Conservation (phyloP, 2,888 invertebrate species). For the Lacanobia oleracea region DNA sequence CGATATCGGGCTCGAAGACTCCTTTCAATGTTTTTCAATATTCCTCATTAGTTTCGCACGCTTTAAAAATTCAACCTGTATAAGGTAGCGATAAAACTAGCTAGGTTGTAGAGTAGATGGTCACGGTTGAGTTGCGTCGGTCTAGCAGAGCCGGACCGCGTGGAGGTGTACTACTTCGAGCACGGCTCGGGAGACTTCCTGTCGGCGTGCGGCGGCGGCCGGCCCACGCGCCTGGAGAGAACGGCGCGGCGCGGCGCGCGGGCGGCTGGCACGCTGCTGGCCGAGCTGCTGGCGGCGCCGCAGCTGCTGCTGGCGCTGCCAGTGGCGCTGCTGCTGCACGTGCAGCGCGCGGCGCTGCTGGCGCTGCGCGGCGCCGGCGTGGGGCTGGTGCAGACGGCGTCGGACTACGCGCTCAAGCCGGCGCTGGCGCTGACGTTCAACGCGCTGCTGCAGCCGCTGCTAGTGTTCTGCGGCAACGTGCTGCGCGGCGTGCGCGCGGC, state of each 20-base stretch:
- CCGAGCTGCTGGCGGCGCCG: slow-evolving; percentile 91
- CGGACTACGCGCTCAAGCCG: slow-evolving; percentile 94
- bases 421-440: slow-evolving; percentile 92
- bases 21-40: too few relatives aligned
- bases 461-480: slow-evolving; percentile 92
- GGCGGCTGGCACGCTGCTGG: slow-evolving; percentile 90
- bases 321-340: slow-evolving; percentile 90
- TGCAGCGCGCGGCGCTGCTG: slow-evolving; percentile 60
- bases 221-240: slow-evolving; percentile 60
- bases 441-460: slow-evolving; percentile 92
- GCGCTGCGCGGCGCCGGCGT: slow-evolving; percentile 68
- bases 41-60: too few relatives aligned
- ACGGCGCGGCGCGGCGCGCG: slow-evolving; percentile 78
- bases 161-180: slow-evolving; percentile 81
- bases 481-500: slow-evolving; percentile 91
- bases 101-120: too few relatives aligned
- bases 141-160: slow-evolving; percentile 73
- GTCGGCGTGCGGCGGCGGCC: slow-evolving; percentile 64
- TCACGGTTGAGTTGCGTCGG: neutral
- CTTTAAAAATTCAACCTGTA: too few relatives aligned
- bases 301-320: slow-evolving; percentile 86
- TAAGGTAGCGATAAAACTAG: too few relatives aligned
- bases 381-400: slow-evolving; percentile 70
- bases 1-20: too few relatives aligned
- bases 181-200: slow-evolving; percentile 69